A percentile compares a stretch with the other conserved stretches of the same genome.
phyloP scores from a whole-genome alignment of 2,888 invertebrate genomes.

The Eurytoma adleriae region DNA sequence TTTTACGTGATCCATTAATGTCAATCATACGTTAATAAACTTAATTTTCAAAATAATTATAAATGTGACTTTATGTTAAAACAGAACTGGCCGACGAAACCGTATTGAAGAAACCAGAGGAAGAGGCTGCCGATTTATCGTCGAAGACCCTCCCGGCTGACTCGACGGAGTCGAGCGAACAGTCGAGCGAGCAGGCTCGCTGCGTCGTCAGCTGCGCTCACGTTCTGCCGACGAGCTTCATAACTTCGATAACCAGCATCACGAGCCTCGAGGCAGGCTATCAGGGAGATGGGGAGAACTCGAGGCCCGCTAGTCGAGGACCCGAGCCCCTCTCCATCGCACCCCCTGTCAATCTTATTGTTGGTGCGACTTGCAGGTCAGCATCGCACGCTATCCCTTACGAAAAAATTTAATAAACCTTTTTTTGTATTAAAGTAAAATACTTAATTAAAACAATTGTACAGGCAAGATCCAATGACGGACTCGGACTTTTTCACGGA shows the following conservation, averaged over 20 bases:
- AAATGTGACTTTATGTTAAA: neutral
- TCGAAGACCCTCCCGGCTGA: constrained; percentile 25
- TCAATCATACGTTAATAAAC: no score
- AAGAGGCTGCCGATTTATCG: neutral
- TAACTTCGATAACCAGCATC: constrained; percentile 93
- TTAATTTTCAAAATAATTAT: neutral
- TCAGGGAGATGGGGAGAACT: constrained; percentile 94
- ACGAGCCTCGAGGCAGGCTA: constrained; percentile 96
- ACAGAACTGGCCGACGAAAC: neutral
- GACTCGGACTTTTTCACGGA: constrained; percentile 95
- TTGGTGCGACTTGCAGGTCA: constrained; percentile 46
- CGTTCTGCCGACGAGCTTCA: constrained; percentile 79
- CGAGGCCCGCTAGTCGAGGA: constrained; percentile 89
- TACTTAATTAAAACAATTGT: neutral
- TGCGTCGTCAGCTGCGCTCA: constrained; percentile 32
- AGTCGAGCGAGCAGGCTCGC: constrained; percentile 47
- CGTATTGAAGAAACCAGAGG: constrained; percentile 6
- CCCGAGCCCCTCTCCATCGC: constrained; percentile 80
- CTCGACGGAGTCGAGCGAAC: constrained; percentile 53
- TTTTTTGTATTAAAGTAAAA: no score
- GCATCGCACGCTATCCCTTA: neutral
- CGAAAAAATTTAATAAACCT: no score
- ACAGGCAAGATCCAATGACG: constrained; percentile 90
- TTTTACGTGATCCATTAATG: no score
- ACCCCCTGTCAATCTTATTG: constrained; percentile 51